Conservation (phyloP, 2,888 invertebrate species). For the Caenorhabditis sp. region DNA sequence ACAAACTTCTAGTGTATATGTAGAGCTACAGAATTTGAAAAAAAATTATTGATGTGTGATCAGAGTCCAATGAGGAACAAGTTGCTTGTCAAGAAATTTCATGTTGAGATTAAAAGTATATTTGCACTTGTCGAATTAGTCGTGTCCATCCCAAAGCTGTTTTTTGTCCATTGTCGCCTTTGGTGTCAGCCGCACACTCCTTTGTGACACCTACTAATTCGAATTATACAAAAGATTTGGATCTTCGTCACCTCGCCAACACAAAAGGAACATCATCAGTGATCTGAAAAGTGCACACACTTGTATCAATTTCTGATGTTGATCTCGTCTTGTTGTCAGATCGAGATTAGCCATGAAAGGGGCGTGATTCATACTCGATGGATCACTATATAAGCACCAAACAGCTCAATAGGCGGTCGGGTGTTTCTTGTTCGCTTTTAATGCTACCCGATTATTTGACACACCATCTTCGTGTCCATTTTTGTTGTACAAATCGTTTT, state of each 20-base stretch:
- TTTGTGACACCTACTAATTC: conserved; percentile 17
- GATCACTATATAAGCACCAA: background rate
- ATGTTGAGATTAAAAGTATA: conserved; percentile 19
- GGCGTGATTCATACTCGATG: background rate
- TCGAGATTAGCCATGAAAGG: background rate
- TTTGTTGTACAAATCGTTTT: conserved; percentile 2
- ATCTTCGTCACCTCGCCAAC: background rate
- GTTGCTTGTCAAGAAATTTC: background rate
- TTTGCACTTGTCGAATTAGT: conserved; percentile 44
- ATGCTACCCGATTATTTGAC: background rate
- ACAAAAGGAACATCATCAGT: background rate
- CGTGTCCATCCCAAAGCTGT: background rate
- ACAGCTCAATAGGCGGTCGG: background rate
- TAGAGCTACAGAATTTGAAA: no score
- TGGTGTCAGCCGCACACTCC: conserved; percentile 13
- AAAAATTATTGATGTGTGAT: no score
- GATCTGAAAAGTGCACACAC: background rate
- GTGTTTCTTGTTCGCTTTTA: background rate
- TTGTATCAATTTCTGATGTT: background rate
- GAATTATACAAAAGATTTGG: conserved; percentile 15
- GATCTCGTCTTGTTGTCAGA: background rate
- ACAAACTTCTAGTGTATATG: no score
- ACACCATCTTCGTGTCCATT: background rate
- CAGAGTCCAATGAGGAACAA: background rate
- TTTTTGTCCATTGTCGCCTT: background rate